phyloP scores from a whole-genome alignment of 1,140 invertebrate genomes.

The Lysiphlebus fabarum region DNA sequence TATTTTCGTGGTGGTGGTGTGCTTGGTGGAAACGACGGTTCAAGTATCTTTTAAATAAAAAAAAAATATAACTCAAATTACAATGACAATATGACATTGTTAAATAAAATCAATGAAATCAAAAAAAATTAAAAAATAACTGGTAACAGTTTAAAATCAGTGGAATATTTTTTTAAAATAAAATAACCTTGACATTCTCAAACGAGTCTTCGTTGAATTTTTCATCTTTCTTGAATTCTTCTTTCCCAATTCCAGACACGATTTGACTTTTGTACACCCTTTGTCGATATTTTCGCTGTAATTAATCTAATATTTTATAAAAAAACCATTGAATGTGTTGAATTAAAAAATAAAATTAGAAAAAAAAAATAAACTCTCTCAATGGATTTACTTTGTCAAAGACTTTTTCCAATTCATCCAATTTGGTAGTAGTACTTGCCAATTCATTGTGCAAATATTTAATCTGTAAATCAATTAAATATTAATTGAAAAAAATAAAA shows the following conservation, averaged over 20 bases:
- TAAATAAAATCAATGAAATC: not conserved
- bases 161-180: not conserved
- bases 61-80: not conserved
- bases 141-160: not conserved
- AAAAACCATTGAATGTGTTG: slow-evolving; percentile 14
- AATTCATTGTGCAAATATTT: slow-evolving; percentile 33
- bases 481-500: slow-evolving; percentile 2
- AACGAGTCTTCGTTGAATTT: slow-evolving; percentile 23
- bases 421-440: not conserved
- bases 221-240: slow-evolving; percentile 13
- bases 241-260: slow-evolving; percentile 20
- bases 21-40: slow-evolving; percentile 40
- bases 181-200: slow-evolving; percentile 37
- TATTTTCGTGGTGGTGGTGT: slow-evolving; percentile 41
- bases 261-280: slow-evolving; percentile 19
- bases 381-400: slow-evolving; percentile 40
- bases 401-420: slow-evolving; percentile 2
- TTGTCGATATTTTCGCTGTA: slow-evolving; percentile 33
- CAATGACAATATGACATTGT: no score
- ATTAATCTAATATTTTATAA: slow-evolving; percentile 37
- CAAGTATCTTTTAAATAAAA: slow-evolving; percentile 34
- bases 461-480: slow-evolving; percentile 30
- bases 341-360: not conserved
- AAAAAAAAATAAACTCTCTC: not conserved
- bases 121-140: not conserved